Evolutionary conservation across 1,140 invertebrate species (phyloP).

Genomic region (Drosophila kurseongensis): DNA sequence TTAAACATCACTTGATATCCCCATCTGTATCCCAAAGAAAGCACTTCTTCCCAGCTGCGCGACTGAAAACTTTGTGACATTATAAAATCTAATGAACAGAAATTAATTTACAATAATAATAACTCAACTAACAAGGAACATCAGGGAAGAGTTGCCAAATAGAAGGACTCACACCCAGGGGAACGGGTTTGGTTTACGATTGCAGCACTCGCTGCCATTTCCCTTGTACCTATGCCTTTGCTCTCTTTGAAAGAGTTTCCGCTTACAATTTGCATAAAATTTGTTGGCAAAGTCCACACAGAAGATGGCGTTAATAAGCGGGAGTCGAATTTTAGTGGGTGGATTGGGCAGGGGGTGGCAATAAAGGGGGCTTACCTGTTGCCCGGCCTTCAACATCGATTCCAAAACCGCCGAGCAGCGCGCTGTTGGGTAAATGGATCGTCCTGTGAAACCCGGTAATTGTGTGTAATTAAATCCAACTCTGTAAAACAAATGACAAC

Average conservation of each 20-base stretch:
- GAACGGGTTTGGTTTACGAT: constrained; percentile 54
- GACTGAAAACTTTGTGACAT: constrained; percentile 60
- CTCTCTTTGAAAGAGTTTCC: constrained; percentile 79
- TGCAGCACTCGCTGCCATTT: constrained; percentile 36
- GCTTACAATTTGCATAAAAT: constrained; percentile 83
- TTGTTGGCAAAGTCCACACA: constrained; percentile 60
- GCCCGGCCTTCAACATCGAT: constrained; percentile 38
- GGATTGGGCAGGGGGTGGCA: neutral
- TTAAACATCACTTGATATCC: neutral
- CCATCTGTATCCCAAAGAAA: neutral
- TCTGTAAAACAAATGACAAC: constrained; percentile 72
- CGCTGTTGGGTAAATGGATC: constrained; percentile 78
- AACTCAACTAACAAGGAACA: constrained; percentile 74
- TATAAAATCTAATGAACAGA: constrained; percentile 81
- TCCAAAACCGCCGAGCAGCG: constrained; percentile 10
- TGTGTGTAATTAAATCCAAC: constrained; percentile 83
- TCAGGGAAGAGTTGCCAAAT: constrained; percentile 32
- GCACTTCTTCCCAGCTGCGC: constrained; percentile 55
- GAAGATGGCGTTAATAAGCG: constrained; percentile 75
- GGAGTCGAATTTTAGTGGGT: constrained; percentile 28
- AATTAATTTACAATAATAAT: constrained; percentile 82
- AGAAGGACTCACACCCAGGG: constrained; percentile 31
- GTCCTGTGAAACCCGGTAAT: constrained; percentile 78
- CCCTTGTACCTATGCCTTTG: neutral
- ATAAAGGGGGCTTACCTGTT: constrained; percentile 70